Evolutionary conservation across 2,888 invertebrate genomes (phyloP), one percentile per base, ranked within the genome.

Genomic region (Pandemis cinnamomeana): DNA sequence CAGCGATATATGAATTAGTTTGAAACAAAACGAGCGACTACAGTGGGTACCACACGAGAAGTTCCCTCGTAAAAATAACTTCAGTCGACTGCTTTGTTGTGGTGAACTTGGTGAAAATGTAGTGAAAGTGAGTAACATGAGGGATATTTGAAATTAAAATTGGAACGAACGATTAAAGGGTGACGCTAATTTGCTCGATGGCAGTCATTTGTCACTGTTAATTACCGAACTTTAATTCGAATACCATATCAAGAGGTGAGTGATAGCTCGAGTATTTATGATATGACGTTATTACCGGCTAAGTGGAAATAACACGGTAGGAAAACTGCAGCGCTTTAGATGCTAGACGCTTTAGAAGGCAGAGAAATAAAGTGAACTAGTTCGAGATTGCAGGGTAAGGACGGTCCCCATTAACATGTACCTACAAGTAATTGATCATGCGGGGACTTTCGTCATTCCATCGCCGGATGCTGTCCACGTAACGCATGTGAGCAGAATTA

Each of bases 61-160:
- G 75, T 80, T 79, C 44, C 72, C 77, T 80, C 82, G 76, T 82
- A 82, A 84, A 82, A 80, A 79, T 80, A 79, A 82, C 79, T 78
- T 71, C 42, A 77, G 68, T 67, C 67, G 74, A 72, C 63, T 67
- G 76, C 72, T 75, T 67, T 60, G 72, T 68, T 72, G 74, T 55
- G 70, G 68, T 71, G 55, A 71, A 74, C 46, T 71, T 61, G 10
- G 51, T 55, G 70, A 61, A 74, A 53, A 42, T 72, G 63, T 55
- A 74, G 71, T 74, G 71, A 74, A 74, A 74, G 70, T 62, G 61
- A 6, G 46, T 46, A 44, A 60, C 48, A 64, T 11, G 6, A 13
- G 41, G 36, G 58, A 27, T 66, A 44, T 67, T 46, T 44, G 8
- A 53, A 60, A 51, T 63, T 63, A 0, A 67, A 68, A 72, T 41